Conservation (phyloP, 2,888 invertebrate genomes). For the Sphaerophoria rueppellii region DNA sequence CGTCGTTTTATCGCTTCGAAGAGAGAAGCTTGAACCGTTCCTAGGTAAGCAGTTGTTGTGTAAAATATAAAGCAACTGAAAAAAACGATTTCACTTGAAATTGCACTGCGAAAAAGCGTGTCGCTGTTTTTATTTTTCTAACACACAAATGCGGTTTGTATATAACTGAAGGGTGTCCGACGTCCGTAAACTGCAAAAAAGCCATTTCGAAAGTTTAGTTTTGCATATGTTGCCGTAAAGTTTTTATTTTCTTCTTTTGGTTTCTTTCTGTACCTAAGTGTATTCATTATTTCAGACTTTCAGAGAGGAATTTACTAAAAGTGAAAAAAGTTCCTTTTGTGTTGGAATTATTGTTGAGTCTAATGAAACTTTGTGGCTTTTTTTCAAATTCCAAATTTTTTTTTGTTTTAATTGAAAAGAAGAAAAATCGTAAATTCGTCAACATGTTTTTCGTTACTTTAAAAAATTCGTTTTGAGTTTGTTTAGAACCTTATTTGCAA, state of each 20-base stretch:
- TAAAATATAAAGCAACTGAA: constrained; percentile 38
- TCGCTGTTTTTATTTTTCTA: constrained; percentile 51
- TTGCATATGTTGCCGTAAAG: constrained; percentile 56
- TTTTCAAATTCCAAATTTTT: background rate
- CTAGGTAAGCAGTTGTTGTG: no score
- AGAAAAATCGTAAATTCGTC: background rate
- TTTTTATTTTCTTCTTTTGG: constrained; percentile 25
- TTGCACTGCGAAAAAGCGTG: constrained; percentile 54
- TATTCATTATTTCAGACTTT: no score
- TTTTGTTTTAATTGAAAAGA: background rate
- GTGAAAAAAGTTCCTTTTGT: background rate
- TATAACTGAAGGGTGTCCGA: constrained; percentile 53
- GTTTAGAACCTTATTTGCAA: background rate
- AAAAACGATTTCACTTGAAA: constrained; percentile 53
- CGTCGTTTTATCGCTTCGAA: background rate
- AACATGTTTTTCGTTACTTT: background rate
- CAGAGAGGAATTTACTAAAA: constrained; percentile 14
- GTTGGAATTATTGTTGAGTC: background rate
- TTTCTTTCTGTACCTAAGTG: background rate
- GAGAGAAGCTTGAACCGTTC: background rate
- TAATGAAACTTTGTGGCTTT: background rate
- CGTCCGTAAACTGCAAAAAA: constrained; percentile 43
- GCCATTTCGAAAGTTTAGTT: constrained; percentile 64
- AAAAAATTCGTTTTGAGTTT: background rate
- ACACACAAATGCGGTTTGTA: background rate